Conservation (phyloP, 2,113 vertebrate species). For the Aramus guarauna region DNA sequence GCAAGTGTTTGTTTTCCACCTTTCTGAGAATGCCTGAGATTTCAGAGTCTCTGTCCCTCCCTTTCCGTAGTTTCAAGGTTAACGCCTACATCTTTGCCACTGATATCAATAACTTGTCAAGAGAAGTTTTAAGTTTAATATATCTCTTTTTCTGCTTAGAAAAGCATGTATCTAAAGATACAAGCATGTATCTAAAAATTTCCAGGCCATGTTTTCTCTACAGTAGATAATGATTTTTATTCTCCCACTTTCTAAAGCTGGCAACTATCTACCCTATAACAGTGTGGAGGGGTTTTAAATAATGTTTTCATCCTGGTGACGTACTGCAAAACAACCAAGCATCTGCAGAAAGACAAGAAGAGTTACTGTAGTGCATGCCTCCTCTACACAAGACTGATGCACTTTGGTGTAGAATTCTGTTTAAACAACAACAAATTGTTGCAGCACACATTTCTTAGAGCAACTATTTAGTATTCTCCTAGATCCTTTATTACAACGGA, state of each 20-base stretch:
- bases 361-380: not conserved
- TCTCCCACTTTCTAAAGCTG: not conserved
- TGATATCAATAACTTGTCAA: not conserved
- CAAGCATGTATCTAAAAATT: not conserved
- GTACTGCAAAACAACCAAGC: not conserved
- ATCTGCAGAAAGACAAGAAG: not conserved
- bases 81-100: accelerated
- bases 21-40: not conserved
- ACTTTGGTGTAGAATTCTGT: not conserved
- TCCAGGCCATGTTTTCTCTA: not conserved
- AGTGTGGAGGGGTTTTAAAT: not conserved
- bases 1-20: not conserved
- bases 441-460: not conserved
- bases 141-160: not conserved
- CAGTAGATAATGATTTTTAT: not conserved
- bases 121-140: not conserved
- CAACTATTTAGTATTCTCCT: not conserved
- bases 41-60: not conserved
- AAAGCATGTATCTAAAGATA: not conserved
- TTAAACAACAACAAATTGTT: not conserved
- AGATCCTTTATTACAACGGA: not conserved
- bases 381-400: not conserved
- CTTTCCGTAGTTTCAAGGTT: not conserved
- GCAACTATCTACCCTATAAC: not conserved
- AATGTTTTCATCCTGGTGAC: not conserved